Evolutionary conservation across 2,888 invertebrate genomes (phyloP).

Genomic region (Diarsia rubi): DNA sequence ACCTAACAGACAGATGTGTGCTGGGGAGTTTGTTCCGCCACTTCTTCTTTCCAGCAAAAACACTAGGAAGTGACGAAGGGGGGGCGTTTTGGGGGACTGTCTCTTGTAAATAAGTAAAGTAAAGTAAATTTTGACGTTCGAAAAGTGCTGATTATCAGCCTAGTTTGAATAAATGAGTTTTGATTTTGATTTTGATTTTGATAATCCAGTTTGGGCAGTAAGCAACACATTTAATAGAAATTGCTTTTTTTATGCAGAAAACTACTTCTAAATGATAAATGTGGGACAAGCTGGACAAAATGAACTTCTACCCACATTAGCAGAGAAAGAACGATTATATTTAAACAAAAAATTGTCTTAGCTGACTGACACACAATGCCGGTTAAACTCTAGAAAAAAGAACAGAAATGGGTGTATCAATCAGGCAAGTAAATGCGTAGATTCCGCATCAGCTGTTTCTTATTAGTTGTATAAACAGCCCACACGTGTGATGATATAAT

Average conservation of each 20-base stretch:
- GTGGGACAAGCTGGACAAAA: neutral
- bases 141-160: too few relatives aligned
- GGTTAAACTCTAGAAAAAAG: neutral
- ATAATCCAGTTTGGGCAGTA: too few relatives aligned
- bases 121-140: too few relatives aligned
- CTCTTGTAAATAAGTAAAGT: too few relatives aligned
- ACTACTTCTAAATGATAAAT: neutral
- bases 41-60: too few relatives aligned
- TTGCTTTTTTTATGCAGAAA: neutral
- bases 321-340: neutral
- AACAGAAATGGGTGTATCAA: neutral
- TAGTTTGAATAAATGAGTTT: too few relatives aligned
- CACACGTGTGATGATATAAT: conserved; percentile 27
- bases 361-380: neutral
- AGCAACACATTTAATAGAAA: neutral
- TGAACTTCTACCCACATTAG: neutral
- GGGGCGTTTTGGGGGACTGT: too few relatives aligned
- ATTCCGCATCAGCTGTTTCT: conserved; percentile 37
- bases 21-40: too few relatives aligned
- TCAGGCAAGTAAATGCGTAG: neutral
- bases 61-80: too few relatives aligned
- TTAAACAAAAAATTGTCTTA: neutral
- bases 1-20: too few relatives aligned
- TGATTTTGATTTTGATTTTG: too few relatives aligned
- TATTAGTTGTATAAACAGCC: conserved; percentile 25